Evolutionary conservation across 1,140 invertebrate species (phyloP).

Genomic region (Heterodera schachtii): DNA sequence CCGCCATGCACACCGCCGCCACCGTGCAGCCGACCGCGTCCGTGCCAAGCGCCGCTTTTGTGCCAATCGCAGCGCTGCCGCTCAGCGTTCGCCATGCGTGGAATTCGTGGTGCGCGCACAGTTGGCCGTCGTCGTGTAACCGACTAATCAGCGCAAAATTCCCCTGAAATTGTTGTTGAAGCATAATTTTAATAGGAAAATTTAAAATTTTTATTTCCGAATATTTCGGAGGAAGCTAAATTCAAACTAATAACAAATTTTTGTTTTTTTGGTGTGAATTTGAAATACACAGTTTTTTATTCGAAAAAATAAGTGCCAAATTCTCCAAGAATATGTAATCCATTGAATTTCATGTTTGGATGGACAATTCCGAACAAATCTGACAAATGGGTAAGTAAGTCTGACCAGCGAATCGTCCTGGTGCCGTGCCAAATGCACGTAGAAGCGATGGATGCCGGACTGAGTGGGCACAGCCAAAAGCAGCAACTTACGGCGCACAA

Average conservation of each 20-base stretch:
- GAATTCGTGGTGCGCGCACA: constrained; percentile 19
- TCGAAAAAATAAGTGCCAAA: too few species aligned
- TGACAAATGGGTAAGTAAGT: too few species aligned
- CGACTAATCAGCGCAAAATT: constrained; percentile 18
- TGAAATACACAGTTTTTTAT: too few species aligned
- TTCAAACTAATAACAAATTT: too few species aligned
- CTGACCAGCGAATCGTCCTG: constrained; percentile 24
- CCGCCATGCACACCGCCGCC: constrained; percentile 16
- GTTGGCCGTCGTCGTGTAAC: constrained; percentile 10
- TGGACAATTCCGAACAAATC: background rate
- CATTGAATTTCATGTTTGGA: too few species aligned
- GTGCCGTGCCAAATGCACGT: constrained; percentile 18
- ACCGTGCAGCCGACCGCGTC: constrained; percentile 17
- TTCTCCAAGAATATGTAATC: too few species aligned
- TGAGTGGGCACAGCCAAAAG: constrained; percentile 36
- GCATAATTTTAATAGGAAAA: too few species aligned
- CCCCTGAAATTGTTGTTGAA: background rate
- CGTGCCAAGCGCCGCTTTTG: constrained; percentile 11
- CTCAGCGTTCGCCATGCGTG: constrained; percentile 13
- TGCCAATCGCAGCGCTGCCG: constrained; percentile 1
- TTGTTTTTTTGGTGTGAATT: too few species aligned
- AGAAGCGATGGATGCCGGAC: constrained; percentile 31
- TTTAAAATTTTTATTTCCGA: too few species aligned
- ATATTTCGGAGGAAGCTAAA: too few species aligned
- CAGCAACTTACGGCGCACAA: constrained; percentile 20